phyloP scores from a whole-genome alignment of 1,140 invertebrate genomes.

The Chironomus striatipennis region DNA sequence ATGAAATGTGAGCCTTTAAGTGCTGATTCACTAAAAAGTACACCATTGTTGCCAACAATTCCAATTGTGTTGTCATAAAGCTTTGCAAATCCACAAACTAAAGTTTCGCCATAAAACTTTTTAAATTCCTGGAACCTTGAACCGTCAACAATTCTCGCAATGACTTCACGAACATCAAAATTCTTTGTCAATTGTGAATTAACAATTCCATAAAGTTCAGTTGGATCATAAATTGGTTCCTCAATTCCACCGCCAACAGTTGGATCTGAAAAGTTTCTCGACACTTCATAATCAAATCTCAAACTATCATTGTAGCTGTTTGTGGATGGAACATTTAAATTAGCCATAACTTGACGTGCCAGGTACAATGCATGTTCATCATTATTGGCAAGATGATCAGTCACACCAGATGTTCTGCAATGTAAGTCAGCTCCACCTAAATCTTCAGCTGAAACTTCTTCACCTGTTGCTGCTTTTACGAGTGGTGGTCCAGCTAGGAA shows the following conservation, averaged over 20 bases:
- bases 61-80: conserved; percentile 91
- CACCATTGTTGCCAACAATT: conserved; percentile 96
- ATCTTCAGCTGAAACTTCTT: conserved; percentile 84
- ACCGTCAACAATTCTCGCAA: conserved; percentile 91
- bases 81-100: conserved; percentile 91
- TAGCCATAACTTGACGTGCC: conserved; percentile 63
- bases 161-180: conserved; percentile 90
- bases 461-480: conserved; percentile 94
- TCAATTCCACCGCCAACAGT: conserved; percentile 42
- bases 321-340: conserved; percentile 54
- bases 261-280: conserved; percentile 32
- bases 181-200: conserved; percentile 87
- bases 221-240: conserved; percentile 68
- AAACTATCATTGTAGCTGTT: conserved; percentile 38
- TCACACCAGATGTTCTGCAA: conserved; percentile 91
- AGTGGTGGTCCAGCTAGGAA: conserved; percentile 96
- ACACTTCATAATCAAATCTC: neutral
- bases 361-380: conserved; percentile 86
- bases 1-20: conserved; percentile 97
- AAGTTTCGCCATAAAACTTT: conserved; percentile 86
- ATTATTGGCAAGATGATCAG: conserved; percentile 90
- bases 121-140: conserved; percentile 98
- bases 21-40: conserved; percentile 94
- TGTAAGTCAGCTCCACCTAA: conserved; percentile 97
- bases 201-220: conserved; percentile 96